Evolutionary conservation across 64 coral and sea anemone species (phyloP), one percentile per base, ranked within the genome.

Genomic region (Orbicella faveolata): DNA sequence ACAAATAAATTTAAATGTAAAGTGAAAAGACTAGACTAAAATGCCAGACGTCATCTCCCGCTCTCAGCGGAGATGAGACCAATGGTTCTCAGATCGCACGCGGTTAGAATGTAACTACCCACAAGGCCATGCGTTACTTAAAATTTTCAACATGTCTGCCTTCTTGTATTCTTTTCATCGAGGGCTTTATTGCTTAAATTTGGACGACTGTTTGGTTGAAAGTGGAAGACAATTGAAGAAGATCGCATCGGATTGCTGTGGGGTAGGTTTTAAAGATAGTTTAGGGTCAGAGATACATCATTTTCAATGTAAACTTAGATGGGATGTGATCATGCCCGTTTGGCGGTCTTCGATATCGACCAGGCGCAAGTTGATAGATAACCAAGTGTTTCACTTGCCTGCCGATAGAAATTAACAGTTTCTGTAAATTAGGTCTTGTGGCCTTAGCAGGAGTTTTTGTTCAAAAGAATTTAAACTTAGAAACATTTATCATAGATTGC

Each of bases 91-190:
- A 48, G 81, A 23, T 39, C 62, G 20, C 20, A 16, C 63, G 4
- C 35, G 35, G 34, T 12, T 11, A 26, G 23, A 21, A 41, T 6
- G 21, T 17, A 61, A 25, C 9, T 52, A 70, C 63, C 64, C 63
- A 70, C 2, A 44, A 68, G 0, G 30, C 36, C 19, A 21, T 20
- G 62, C 35, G 55, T 35, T 68, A 23, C 18, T 3, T 4, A 48
- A 67, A 4, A 34, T 16, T 10, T 73, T 72, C 90, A 75, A 87
- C 9, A 92, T 92, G 90, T 87, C 90, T 67, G 90, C 90, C 3
- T 92, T 92, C 64, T 73, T 92, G 76, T 92, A 80, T 51, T 57
- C 83, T 30, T 73, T 30, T 52, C 35, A 85, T 14, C 64, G 82
- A 23, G n/a, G 66, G 2, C 65, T 70, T 13, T 9, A 72, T 52